Percentiles rank a stretch among this genome's conserved stretches.
Conservation (phyloP, 2,113 vertebrate species). For the Okapia johnstoni region DNA sequence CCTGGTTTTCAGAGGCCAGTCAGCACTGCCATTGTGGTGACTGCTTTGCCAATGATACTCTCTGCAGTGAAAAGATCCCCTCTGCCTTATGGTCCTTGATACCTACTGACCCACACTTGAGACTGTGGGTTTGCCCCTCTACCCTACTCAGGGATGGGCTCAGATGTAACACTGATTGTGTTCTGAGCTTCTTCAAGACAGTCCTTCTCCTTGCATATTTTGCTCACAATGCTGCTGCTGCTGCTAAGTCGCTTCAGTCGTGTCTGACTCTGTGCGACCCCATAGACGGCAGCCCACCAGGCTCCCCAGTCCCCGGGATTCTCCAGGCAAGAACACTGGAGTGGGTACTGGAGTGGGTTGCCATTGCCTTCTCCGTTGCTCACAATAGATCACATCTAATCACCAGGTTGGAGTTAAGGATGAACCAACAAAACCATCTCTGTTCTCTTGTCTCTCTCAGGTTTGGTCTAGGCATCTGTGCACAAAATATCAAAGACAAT, state of each 20-base stretch:
- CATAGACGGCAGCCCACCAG: no score
- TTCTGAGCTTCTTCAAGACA: background rate
- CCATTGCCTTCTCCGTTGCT: background rate
- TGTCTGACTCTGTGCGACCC: no score
- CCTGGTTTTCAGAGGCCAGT: background rate
- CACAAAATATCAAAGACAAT: background rate
- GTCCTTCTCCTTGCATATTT: background rate
- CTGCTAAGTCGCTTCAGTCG: no score
- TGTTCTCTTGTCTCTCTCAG: background rate
- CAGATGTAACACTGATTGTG: background rate
- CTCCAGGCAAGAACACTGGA: no score
- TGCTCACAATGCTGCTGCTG: background rate
- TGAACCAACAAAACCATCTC: background rate
- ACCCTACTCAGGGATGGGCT: background rate
- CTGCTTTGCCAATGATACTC: background rate
- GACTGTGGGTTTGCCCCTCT: background rate
- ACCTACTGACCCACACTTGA: background rate
- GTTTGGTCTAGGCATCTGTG: background rate
- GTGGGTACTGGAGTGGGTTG: no score
- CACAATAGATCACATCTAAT: background rate
- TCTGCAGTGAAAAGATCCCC: no score
- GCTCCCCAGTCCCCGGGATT: no score
- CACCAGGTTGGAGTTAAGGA: background rate
- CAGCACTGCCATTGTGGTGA: background rate
- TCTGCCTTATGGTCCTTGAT: background rate